Base-by-base conservation (phyloP, 2,113 vertebrate genomes). In the Notiomystis cincta region DNA sequence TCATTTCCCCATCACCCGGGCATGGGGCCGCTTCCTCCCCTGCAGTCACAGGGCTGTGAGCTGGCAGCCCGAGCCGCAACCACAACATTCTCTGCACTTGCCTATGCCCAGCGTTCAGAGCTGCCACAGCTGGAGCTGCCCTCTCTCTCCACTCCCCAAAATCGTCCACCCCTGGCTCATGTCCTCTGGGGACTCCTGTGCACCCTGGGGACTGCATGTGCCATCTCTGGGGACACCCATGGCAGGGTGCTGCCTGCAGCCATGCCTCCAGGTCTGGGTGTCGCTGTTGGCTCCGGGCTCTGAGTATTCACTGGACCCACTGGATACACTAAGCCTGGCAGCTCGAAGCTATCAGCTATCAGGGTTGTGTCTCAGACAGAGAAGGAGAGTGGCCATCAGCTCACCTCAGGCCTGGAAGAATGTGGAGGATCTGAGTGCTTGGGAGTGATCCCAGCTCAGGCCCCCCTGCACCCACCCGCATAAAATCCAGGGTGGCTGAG, bases 11-110 rank as follows among this genome's bases (percentile, higher is more conserved):
- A 85, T 69, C 79, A 13, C 82, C 56, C 64, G 7, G 79, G 53
- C 45, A 1, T 11, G 45, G 79, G 86, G 95, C 91, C 15, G 1
- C 82, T 95, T 97, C 96, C 96, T 93, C 71, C 90, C 33, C 89
- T 56, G 86, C 94, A 78, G 89, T 96, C 94, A 93, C 94, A 95
- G 96, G 90, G 94, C 80, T 96, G 71, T 80, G 85, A 95, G 94
- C 92, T 88, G 78, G 33, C 79, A 94, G 79, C 67, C 82, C 93
- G 91, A 0, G 0, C 50, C 5, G 1, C 61, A 47, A 53, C 73
- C 13, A 13, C 77, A 62, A 8, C 7, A 21, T 83, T 28, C 90
- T 77, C 85, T 4, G 53, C 45, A 0, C 51, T 84, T 78, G 69
- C 84, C 80, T 11, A 17, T 6, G 0, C 65, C 42, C 37, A 4